A percentile compares a stretch with the other conserved stretches of the same genome.
Conservation (phyloP, 2,888 invertebrate genomes). For the Agrotis exclamationis region DNA sequence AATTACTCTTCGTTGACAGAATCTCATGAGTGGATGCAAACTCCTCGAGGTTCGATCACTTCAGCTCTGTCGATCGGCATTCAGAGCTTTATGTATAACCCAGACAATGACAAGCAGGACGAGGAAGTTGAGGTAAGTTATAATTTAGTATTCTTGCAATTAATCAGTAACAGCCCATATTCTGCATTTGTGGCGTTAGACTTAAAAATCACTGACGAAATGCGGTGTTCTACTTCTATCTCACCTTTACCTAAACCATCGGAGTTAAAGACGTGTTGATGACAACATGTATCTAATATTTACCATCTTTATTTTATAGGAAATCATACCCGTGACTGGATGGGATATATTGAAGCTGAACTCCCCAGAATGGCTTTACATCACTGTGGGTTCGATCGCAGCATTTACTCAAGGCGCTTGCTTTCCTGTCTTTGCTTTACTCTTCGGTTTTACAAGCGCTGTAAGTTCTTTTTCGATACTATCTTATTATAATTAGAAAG, state of each 20-base stretch:
- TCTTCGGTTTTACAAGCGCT: conserved; percentile 93
- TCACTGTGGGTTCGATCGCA: conserved; percentile 91
- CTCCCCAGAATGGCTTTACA: conserved; percentile 92
- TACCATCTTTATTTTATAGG: conserved; percentile 63
- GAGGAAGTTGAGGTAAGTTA: conserved; percentile 79
- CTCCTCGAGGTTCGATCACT: conserved; percentile 84
- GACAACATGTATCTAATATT: background rate
- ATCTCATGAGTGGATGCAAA: conserved; percentile 84
- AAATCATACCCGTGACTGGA: conserved; percentile 78
- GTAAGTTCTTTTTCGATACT: conserved; percentile 75
- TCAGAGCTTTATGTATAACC: conserved; percentile 79
- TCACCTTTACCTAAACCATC: background rate
- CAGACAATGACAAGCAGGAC: conserved; percentile 77
- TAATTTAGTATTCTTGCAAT: background rate
- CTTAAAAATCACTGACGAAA: background rate
- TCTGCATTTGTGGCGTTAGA: background rate
- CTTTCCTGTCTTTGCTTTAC: conserved; percentile 93
- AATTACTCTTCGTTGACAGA: conserved; percentile 69
- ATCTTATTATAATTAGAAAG: background rate
- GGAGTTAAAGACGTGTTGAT: background rate
- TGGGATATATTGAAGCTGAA: conserved; percentile 92
- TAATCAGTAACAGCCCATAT: background rate
- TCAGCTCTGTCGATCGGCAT: conserved; percentile 84
- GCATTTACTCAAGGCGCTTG: conserved; percentile 92
- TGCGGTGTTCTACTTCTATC: background rate